Conservation (phyloP, 2,113 vertebrate species). For the Macrotis lagotis region DNA sequence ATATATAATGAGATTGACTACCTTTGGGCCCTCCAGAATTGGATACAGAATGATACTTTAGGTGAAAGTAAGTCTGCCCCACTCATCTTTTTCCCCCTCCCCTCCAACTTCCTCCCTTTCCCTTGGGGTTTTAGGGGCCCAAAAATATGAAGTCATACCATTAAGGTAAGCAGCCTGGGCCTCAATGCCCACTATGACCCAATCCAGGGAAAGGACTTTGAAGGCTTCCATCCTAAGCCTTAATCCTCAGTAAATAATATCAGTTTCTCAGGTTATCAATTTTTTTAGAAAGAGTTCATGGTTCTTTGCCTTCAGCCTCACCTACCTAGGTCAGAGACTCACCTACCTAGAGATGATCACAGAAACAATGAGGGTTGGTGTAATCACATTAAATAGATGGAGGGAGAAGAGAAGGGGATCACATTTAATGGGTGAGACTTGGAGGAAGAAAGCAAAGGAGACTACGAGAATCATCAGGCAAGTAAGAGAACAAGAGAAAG, state of each 20-base stretch:
- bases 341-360: not conserved
- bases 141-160: not conserved
- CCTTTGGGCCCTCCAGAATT: not conserved
- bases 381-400: not conserved
- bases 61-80: not conserved
- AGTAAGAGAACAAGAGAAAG: not conserved
- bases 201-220: not conserved
- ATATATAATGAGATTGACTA: not conserved
- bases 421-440: not conserved
- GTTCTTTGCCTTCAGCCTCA: not conserved
- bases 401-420: not conserved
- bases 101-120: not conserved
- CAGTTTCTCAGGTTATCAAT: not conserved
- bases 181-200: not conserved
- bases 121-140: not conserved
- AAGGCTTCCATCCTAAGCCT: not conserved
- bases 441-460: not conserved
- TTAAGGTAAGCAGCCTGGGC: not conserved
- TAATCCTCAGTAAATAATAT: not conserved
- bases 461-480: too few relatives aligned
- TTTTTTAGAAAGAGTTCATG: not conserved
- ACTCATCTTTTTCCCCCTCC: not conserved
- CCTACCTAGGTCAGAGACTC: not conserved
- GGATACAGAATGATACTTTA: not conserved
- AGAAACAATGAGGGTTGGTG: not conserved